Percentiles rank a stretch among this genome's conserved stretches.
phyloP scores from a whole-genome alignment of 2,113 vertebrate genomes.

The Uria lomvia region DNA sequence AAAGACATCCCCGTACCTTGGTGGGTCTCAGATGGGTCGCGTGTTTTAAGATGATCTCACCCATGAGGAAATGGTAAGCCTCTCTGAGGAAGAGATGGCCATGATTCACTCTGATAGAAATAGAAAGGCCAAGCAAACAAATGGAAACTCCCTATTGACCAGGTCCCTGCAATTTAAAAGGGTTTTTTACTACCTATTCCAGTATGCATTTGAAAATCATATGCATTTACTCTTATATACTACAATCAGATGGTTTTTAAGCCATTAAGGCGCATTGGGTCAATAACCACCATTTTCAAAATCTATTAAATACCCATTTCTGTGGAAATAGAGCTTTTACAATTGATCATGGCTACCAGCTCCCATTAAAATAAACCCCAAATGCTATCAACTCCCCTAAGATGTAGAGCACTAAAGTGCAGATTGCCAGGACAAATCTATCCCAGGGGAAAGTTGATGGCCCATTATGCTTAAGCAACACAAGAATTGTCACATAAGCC shows the following conservation, averaged over 20 bases:
- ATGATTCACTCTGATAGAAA: conserved; percentile 40
- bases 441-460: conserved; percentile 56
- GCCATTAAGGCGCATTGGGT: conserved; percentile 65
- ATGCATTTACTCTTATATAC: conserved; percentile 13
- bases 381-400: conserved; percentile 53
- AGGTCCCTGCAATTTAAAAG: conserved; percentile 40
- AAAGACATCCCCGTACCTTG: background rate
- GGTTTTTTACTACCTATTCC: conserved; percentile 67
- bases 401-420: conserved; percentile 39
- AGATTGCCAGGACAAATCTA: conserved; percentile 40
- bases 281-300: conserved; percentile 63
- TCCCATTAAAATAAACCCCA: conserved; percentile 62
- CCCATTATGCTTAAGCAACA: conserved; percentile 52
- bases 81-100: background rate
- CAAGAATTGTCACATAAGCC: conserved; percentile 42
- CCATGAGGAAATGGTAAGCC: background rate
- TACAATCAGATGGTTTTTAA: conserved; percentile 51
- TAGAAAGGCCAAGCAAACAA: conserved; percentile 51
- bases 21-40: background rate
- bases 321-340: conserved; percentile 52
- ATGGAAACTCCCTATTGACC: conserved; percentile 57
- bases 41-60: conserved; percentile 10
- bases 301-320: conserved; percentile 72
- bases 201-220: conserved; percentile 54
- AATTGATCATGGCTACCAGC: conserved; percentile 62